Evolutionary conservation across 2,113 vertebrate genomes (phyloP), one percentile per base, ranked within the genome.

Genomic region (Bagarius yarrelli): DNA sequence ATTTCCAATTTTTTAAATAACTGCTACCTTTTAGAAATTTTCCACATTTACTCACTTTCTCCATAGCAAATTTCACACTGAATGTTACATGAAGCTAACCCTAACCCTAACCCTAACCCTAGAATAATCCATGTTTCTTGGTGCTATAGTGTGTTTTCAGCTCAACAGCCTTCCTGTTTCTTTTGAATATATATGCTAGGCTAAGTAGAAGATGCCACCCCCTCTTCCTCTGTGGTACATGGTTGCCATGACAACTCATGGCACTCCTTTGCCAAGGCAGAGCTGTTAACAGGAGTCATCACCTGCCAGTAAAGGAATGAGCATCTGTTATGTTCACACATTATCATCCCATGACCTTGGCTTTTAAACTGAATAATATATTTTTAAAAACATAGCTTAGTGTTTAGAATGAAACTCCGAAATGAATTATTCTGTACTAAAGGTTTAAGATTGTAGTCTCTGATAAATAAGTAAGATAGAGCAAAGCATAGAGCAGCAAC

Each of bases 101-200:
- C 36, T 73, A 74, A 77, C 67, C 36, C 40, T 74, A 34, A 61
- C 30, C 47, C 67, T 69, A 19, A 34, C 67, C 53, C 74, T 78
- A 81, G 34, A 72, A 18, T 75, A 56, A 81, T 86, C 27, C 61
- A 57, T 78, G 50, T 78, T 25, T 55, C 81, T 80, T 63, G 52
- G 74, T 34, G 64, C 57, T 78, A 77, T 78, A 67, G 36, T 32
- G 40, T 55, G 64, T 74, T 59, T 73, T 82, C 75, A 81, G 78
- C 52, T 71, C 78, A 0, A 85, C 27, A 52, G 74, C 81, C 63
- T 63, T 69, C 80, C 52, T 3, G 82, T 74, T 79, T 64, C 76
- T 88, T 85, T 76, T 36, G 1, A 18, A 40, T 88, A 91, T 90
- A 88, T 90, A 88, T 88, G 89, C 76, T 90, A 89, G 78, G 77